Conservation (phyloP, 2,888 invertebrate genomes). For the Horisme vitalbata region DNA sequence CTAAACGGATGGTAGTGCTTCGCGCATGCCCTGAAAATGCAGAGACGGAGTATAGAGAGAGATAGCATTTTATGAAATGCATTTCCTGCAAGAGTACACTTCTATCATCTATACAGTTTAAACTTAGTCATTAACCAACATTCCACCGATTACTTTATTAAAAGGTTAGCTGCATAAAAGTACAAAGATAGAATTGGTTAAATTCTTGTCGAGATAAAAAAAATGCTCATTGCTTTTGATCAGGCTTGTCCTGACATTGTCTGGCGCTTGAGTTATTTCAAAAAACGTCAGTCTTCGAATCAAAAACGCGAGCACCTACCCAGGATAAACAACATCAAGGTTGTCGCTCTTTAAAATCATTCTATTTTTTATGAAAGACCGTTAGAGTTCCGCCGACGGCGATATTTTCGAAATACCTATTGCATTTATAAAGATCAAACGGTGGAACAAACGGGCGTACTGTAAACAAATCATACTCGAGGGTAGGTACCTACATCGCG, state of each 20-base stretch:
- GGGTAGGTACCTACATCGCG: slow-evolving; percentile 23
- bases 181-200: too few species aligned
- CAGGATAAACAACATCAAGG: slow-evolving; percentile 76
- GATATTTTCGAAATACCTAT: slow-evolving; percentile 80
- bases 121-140: too few species aligned
- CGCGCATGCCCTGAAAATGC: slow-evolving; percentile 4
- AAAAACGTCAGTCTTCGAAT: slow-evolving; percentile 66
- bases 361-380: slow-evolving; percentile 72
- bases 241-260: too few species aligned
- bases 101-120: too few species aligned
- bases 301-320: slow-evolving; percentile 62
- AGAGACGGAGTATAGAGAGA: neutral
- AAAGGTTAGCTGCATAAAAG: too few species aligned
- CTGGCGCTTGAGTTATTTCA: slow-evolving; percentile 58
- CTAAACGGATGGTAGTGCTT: slow-evolving; percentile 2
- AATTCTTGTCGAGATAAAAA: too few species aligned
- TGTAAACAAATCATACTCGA: slow-evolving; percentile 74
- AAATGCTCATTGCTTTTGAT: too few species aligned
- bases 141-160: too few species aligned
- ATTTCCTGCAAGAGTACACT: slow-evolving; percentile 17
- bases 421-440: slow-evolving; percentile 82
- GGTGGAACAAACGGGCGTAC: slow-evolving; percentile 74
- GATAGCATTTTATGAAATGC: neutral
- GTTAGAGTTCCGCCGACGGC: slow-evolving; percentile 62
- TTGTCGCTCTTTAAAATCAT: slow-evolving; percentile 77